Evolutionary conservation across 1,140 invertebrate genomes (phyloP), one percentile per base, ranked within the genome.

Genomic region (Cydia amplana): DNA sequence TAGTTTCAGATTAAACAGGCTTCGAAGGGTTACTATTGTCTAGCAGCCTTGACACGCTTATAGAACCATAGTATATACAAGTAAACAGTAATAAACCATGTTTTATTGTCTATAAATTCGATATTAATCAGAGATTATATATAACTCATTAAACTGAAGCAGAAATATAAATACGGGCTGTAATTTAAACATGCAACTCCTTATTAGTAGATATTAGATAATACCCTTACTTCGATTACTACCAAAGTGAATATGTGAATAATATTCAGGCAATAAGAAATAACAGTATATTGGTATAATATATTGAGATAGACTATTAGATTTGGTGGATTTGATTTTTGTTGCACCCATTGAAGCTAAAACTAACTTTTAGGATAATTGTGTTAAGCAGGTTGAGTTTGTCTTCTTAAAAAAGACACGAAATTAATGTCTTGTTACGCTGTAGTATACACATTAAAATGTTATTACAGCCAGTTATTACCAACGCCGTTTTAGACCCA

Each of bases 11-110:
- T 60, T 23, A 12, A 60, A 60, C 18, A 60, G 20, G 55, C 55
- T n/a, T 70, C 16, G 65, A 70, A 70, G 65, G 65, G 36, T 9
- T 70, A 36, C 32, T 18, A 70, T 70, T 70, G 65, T 70, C 6
- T 4, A 70, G n/a, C 6, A 70, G 65, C 65, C 65, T 70, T 70
- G 65, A 70, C 65, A 70, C 65, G n/a, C 36, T 43, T 36, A 12
- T 28, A 16, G 16, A 70, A 36, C 64, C 16, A 70, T 9, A 36
- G n/a, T 18, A 67, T n/a, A 16, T 32, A 70, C 32, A 16, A 60
- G 65, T 46, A 18, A 70, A 36, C 16, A 18, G 18, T 70, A 43
- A 70, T 70, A 70, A 70, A 70, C 6, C 28, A 60, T 60, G 65
- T 18, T 36, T 36, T 70, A 70, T 70, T 18, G 65, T 70, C 28